Base-by-base conservation (phyloP, 2,888 invertebrate genomes). In the Cheilosia impressa region DNA sequence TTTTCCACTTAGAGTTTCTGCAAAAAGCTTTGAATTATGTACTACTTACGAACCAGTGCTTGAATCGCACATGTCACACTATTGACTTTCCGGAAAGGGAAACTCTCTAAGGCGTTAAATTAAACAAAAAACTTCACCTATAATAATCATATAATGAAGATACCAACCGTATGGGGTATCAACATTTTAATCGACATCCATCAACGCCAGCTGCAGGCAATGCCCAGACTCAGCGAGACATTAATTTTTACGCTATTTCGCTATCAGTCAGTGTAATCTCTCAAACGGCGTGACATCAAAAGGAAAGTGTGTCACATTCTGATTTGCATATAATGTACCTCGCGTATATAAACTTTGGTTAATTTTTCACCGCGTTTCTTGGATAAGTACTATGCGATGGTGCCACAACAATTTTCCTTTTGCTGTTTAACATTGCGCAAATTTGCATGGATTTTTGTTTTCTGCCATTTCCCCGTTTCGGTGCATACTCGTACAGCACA, bases 241-340 rank as follows among this genome's bases (percentile, higher is more conserved):
- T 71, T 57, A 47, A 84, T 80, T 80, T 75, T 45, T 50, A 62
- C 53, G 80, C 75, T 60, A 79, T 55, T 55, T 53, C 50, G 22
- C 73, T 75, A 84, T 84, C 84, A 79, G 75, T 47, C 31, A 53
- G 65, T 47, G 65, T 50, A 47, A 80, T 84, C 84, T 79, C 65
- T 80, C 55, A 55, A 76, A 73, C 73, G 68, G 68, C 68, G 63
- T 84, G 84, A 84, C 84, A 80, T 71, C 80, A 71, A 84, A 84
- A 84, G 69, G 80, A 84, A 84, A 84, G 84, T 84, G 80, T 84
- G 84, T 80, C 84, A 84, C 71, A 78, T 62, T 80, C 84, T 75
- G 80, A 71, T 72, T 71, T 72, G 71, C 68, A 77, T 78, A 6
- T n/a, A 27, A 38, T 47, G 13, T 27, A 15, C 38, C 63, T 22